Evolutionary conservation across 2,888 invertebrate genomes (phyloP), one percentile per base, ranked within the genome.

Genomic region (Tethea ocularis): DNA sequence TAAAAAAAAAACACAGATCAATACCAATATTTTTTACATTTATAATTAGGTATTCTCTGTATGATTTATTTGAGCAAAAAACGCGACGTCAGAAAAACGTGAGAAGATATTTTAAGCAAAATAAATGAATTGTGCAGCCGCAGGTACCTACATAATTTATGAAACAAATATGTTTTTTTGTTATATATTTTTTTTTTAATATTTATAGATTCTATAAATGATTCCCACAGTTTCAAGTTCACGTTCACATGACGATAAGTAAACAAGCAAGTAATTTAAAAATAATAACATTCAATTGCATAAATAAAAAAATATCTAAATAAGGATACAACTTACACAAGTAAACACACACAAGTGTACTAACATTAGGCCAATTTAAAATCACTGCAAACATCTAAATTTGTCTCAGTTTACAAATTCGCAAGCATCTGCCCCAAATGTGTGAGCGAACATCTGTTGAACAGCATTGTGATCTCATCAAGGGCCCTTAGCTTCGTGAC

Each of bases 361-460:
- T 74, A 77, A 71, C 64, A 29, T 58, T 60, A 66, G 62, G 51
- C 69, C 63, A 72, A 74, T 71, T 57, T 61, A 62, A 63, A 72
- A 80, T 79, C 72, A 75, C 73, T 79, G 76, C 77, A 76, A 75
- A 67, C 77, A 75, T 73, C 71, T 63, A 68, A 78, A 79, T 77
- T 75, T 75, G 78, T 80, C 77, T 79, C 78, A 70, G 72, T 72
- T 68, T 71, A 68, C 75, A 77, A 77, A 72, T 84, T 86, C 67
- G 84, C 84, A 67, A 78, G 72, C 89, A 90, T 89, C 88, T 89
- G 89, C 78, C 70, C 74, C 67, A 80, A 87, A 82, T 78, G 77
- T 87, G 87, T 76, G 79, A 72, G 72, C 68, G 74, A 84, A 86
- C 91, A 91, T 90, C 87, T 92, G 91, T 86, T 84, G 72, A 68